Conservation (phyloP, 2,888 invertebrate species). For the Drosophila crucigera region DNA sequence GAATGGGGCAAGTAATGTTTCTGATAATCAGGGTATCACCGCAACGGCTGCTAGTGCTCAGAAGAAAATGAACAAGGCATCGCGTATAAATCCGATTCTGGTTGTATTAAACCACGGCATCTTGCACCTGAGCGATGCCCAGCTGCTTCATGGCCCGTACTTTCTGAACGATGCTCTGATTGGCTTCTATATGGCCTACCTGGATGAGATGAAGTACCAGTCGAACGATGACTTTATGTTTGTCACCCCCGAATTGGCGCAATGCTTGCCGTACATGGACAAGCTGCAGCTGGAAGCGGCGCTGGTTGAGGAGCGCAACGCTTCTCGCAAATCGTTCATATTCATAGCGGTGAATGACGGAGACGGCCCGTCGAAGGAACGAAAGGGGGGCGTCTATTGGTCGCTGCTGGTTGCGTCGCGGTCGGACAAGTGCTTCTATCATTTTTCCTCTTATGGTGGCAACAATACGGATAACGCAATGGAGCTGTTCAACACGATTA, state of each 20-base stretch:
- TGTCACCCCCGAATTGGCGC: constrained; percentile 91
- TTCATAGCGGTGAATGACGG: constrained; percentile 96
- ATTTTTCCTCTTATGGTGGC: constrained; percentile 91
- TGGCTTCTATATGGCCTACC: constrained; percentile 96
- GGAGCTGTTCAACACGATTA: constrained; percentile 87
- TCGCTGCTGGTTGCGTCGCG: constrained; percentile 93
- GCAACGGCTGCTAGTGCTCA: neutral
- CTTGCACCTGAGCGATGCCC: constrained; percentile 91
- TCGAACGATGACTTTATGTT: constrained; percentile 89
- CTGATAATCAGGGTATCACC: constrained; percentile 5
- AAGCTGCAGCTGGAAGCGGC: constrained; percentile 89
- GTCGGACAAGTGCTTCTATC: constrained; percentile 90
- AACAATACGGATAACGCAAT: constrained; percentile 89
- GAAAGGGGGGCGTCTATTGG: constrained; percentile 98
- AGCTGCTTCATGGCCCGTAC: constrained; percentile 90
- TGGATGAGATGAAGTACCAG: constrained; percentile 89
- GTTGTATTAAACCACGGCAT: constrained; percentile 87
- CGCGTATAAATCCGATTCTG: constrained; percentile 86
- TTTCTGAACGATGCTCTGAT: constrained; percentile 95
- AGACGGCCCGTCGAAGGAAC: constrained; percentile 86
- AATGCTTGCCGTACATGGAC: constrained; percentile 93
- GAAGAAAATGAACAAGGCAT: constrained; percentile 53
- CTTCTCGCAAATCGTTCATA: constrained; percentile 89
- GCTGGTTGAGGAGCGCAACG: constrained; percentile 89
- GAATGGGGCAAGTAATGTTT: neutral